Percentiles rank a stretch among this genome's conserved stretches.
Evolutionary conservation across 2,797 vertebrate genomes (phyloP).

Genomic region (Martes flavigula): DNA sequence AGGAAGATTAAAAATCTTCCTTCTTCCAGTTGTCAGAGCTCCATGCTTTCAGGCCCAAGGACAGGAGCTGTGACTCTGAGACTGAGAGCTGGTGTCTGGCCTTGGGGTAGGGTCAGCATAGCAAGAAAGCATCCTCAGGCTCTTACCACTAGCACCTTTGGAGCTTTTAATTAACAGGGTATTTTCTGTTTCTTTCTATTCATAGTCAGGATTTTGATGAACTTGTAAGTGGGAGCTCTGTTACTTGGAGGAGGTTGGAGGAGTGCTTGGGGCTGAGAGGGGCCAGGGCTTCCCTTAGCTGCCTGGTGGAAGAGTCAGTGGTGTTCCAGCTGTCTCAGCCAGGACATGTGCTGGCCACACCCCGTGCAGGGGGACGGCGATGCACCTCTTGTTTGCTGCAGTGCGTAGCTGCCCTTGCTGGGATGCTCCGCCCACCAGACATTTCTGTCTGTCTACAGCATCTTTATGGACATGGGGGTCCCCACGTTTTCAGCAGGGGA

Average conservation of each 20-base stretch:
- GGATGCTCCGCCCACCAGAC: background rate
- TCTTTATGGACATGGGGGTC: background rate
- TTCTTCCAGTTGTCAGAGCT: background rate
- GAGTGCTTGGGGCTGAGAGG: background rate
- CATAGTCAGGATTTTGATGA: constrained; percentile 61
- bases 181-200: background rate
- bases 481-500: background rate
- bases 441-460: background rate
- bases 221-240: constrained; percentile 43
- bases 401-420: background rate
- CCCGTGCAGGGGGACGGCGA: fast-evolving
- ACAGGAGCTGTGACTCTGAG: background rate
- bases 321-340: background rate
- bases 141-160: background rate
- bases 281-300: background rate
- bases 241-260: background rate
- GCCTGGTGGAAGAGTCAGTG: background rate
- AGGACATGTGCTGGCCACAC: fast-evolving
- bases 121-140: background rate
- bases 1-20: background rate
- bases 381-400: background rate
- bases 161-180: constrained; percentile 67
- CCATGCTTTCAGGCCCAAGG: background rate
- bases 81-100: background rate
- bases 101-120: background rate